Evolutionary conservation across 2,113 vertebrate genomes (phyloP).

Genomic region (Solea senegalensis): DNA sequence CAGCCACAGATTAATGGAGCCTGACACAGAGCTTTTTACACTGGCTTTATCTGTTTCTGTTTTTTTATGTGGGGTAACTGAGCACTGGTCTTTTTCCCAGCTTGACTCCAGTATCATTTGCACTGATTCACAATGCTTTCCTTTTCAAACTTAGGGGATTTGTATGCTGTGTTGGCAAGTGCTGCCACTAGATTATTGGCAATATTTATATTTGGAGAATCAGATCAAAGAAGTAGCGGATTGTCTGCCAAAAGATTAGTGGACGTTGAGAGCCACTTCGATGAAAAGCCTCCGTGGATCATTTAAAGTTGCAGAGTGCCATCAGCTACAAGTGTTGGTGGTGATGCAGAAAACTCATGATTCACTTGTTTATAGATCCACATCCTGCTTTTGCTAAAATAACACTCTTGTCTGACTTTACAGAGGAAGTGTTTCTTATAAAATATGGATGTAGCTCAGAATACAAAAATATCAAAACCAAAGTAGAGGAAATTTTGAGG

Average conservation of each 20-base stretch:
- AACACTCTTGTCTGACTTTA: background rate
- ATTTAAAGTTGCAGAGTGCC: slow-evolving; percentile 15
- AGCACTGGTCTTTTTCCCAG: slow-evolving; percentile 53
- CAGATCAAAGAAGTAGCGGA: slow-evolving; percentile 49
- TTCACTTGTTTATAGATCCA: slow-evolving; percentile 27
- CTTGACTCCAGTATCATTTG: slow-evolving; percentile 58
- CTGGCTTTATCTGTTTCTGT: slow-evolving; percentile 67
- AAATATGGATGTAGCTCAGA: too few species aligned
- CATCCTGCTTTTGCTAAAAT: background rate
- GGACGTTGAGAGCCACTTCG: slow-evolving; percentile 37
- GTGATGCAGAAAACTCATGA: slow-evolving; percentile 36
- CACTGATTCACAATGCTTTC: slow-evolving; percentile 31
- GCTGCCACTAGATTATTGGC: slow-evolving; percentile 29
- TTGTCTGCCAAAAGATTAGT: slow-evolving; percentile 44
- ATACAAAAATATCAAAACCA: too few species aligned
- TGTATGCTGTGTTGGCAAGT: slow-evolving; percentile 37
- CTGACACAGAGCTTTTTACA: slow-evolving; percentile 75
- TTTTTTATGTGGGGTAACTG: slow-evolving; percentile 55
- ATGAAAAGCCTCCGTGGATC: slow-evolving; percentile 26
- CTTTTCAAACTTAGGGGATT: slow-evolving; percentile 13
- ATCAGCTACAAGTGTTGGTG: slow-evolving; percentile 8
- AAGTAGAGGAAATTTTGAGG: too few species aligned
- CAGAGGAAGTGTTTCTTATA: too few species aligned
- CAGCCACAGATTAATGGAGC: slow-evolving; percentile 72
- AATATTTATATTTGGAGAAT: slow-evolving; percentile 45